phyloP scores from a whole-genome alignment of 2,113 vertebrate species.

The Lepus europaeus region DNA sequence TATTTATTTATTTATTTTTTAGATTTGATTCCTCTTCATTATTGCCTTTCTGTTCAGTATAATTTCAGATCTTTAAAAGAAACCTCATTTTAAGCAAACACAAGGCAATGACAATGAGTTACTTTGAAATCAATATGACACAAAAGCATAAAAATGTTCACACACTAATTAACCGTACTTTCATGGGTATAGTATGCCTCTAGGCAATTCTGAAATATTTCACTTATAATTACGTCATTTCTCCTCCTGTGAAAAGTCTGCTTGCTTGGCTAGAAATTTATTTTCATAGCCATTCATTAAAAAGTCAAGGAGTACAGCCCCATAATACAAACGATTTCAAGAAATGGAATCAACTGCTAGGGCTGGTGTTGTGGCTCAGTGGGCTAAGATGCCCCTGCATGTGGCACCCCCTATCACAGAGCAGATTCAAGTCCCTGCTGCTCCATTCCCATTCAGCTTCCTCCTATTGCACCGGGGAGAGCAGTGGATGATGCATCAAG shows the following conservation, averaged over 20 bases:
- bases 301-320: constrained; percentile 4
- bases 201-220: constrained; percentile 16
- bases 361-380: too few relatives aligned
- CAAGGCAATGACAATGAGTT: not conserved
- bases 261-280: constrained; percentile 31
- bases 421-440: too few relatives aligned
- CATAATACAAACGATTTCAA: constrained; percentile 45
- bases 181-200: not conserved
- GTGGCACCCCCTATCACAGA: too few relatives aligned
- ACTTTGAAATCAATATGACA: constrained; percentile 37
- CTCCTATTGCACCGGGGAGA: too few relatives aligned
- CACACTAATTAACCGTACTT: constrained; percentile 10
- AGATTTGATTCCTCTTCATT: not conserved
- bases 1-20: not conserved
- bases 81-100: not conserved
- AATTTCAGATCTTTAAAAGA: not conserved
- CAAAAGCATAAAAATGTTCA: not conserved
- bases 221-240: not conserved
- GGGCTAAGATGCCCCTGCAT: too few relatives aligned
- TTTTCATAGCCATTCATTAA: constrained; percentile 36
- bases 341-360: constrained; percentile 24
- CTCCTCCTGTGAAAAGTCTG: constrained; percentile 26
- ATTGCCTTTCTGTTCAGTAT: not conserved
- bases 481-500: too few relatives aligned
- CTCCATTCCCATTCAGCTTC: too few relatives aligned